A percentile compares a stretch with the other conserved stretches of the same genome.
These are phyloP conservation scores for Melinaea menophilus DNA, from an alignment of 2,888 invertebrate species.

Conservation along the genomic window DNA sequence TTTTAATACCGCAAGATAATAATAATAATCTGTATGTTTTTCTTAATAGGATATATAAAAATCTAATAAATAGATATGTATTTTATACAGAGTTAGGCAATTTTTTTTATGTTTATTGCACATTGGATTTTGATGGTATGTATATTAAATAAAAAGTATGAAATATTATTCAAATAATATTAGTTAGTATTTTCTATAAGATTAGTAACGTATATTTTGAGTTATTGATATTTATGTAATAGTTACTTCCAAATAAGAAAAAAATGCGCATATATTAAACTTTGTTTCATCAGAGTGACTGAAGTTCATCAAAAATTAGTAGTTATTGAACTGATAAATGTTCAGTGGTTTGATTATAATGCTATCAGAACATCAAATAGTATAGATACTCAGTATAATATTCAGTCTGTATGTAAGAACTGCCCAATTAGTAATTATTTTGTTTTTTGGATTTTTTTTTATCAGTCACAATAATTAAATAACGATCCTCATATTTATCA, in stretches of 20 bases:
- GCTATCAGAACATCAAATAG: conserved; percentile 1
- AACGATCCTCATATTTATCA: no score
- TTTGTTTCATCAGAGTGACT: neutral
- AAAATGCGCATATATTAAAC: neutral
- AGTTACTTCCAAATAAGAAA: neutral
- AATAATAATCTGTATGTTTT: neutral
- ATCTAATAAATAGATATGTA: no score
- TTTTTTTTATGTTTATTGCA: no score
- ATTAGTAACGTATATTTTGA: no score
- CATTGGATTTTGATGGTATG: no score
- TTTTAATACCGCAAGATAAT: neutral
- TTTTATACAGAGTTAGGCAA: no score
- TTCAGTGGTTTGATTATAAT: neutral
- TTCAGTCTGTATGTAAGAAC: neutral
- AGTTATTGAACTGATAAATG: neutral
- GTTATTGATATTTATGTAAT: neutral
- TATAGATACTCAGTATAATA: neutral
- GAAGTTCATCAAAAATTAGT: neutral
- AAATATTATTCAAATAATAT: no score
- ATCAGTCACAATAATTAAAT: no score
- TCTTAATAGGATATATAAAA: no score
- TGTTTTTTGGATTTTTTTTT: no score
- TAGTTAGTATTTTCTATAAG: no score
- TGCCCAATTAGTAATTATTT: neutral
- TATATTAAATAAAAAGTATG: no score